Conservation (phyloP, 2,797 vertebrate species). For the Odontamblyopus lacepedii region DNA sequence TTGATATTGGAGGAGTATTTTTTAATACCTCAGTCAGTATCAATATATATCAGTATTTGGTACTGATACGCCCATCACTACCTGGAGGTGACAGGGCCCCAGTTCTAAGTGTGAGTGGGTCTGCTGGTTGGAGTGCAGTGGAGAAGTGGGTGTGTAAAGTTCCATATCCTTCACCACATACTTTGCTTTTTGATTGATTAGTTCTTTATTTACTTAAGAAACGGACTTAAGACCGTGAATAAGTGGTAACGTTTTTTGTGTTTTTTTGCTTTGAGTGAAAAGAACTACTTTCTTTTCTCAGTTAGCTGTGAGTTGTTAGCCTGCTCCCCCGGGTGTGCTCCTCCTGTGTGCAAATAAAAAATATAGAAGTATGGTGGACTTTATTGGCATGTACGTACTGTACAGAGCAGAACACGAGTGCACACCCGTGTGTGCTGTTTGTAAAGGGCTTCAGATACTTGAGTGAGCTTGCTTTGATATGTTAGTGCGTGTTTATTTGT, state of each 20-base stretch:
- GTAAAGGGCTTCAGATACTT: constrained; percentile 23
- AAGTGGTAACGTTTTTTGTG: too few species aligned
- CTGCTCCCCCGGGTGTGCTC: too few species aligned
- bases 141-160: too few species aligned
- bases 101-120: not conserved
- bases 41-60: too few species aligned
- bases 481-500: constrained; percentile 21
- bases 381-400: not conserved
- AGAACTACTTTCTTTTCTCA: not conserved
- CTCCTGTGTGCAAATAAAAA: not conserved
- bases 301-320: not conserved
- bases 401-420: not conserved
- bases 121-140: not conserved
- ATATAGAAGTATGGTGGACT: not conserved
- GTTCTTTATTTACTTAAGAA: not conserved
- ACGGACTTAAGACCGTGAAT: too few species aligned
- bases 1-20: too few species aligned
- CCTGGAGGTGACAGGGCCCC: not conserved
- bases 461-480: constrained; percentile 22
- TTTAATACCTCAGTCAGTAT: too few species aligned
- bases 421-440: not conserved
- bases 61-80: too few species aligned
- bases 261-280: too few species aligned
- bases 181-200: too few species aligned
- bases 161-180: too few species aligned